Evolutionary conservation across 2,113 vertebrate species (phyloP).

Genomic region (Leucosticte australis): DNA sequence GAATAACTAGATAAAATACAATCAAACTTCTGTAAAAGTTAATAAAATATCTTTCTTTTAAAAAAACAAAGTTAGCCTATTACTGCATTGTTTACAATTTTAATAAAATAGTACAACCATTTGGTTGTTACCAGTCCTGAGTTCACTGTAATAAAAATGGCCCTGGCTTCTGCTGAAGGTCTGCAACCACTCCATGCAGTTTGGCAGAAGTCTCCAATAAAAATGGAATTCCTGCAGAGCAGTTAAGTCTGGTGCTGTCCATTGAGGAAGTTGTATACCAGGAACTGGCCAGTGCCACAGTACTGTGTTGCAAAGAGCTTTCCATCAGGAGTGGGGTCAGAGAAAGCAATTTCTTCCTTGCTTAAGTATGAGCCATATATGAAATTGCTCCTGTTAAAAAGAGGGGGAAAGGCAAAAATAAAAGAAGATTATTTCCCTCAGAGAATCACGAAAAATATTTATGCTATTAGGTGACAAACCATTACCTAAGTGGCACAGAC

Average conservation of each 20-base stretch:
- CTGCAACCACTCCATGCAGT: not conserved
- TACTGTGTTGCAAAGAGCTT: constrained; percentile 96
- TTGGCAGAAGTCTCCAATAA: constrained; percentile 32
- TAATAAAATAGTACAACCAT: constrained; percentile 80
- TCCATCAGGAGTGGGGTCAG: constrained; percentile 96
- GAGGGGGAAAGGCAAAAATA: not conserved
- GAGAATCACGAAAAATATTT: not conserved
- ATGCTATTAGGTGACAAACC: not conserved
- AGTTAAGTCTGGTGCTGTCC: constrained; percentile 74
- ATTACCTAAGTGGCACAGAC: not conserved
- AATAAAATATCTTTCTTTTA: constrained; percentile 81
- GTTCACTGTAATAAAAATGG: constrained; percentile 75
- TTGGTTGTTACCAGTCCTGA: constrained; percentile 81
- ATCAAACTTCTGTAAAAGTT: constrained; percentile 80
- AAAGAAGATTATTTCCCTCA: not conserved
- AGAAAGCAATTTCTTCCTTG: constrained; percentile 98
- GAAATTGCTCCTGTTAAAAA: constrained; percentile 89
- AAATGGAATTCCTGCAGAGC: not conserved
- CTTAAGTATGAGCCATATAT: constrained; percentile 95
- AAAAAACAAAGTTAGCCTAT: constrained; percentile 79
- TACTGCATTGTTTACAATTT: constrained; percentile 81
- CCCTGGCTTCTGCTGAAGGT: constrained; percentile 73
- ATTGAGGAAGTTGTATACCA: constrained; percentile 98
- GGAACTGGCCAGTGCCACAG: constrained; percentile 93
- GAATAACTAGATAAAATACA: constrained; percentile 85